These are phyloP conservation scores for Petroica traversi DNA, from an alignment of 2,113 vertebrate genomes.

Conservation along the genomic window DNA sequence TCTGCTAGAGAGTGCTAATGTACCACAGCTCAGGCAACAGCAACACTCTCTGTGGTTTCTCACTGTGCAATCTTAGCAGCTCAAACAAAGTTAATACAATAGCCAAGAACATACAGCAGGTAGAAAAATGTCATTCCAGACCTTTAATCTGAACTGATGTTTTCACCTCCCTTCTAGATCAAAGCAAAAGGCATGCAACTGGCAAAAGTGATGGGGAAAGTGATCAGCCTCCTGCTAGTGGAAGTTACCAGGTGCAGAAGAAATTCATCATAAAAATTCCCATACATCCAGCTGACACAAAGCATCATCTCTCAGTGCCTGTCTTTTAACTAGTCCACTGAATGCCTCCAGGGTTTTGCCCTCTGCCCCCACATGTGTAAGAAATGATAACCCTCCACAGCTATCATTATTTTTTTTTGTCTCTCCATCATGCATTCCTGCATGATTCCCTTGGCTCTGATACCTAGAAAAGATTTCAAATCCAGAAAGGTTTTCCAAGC, in stretches of 20 bases:
- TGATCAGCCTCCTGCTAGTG: neutral
- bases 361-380: neutral
- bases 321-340: neutral
- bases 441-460: neutral
- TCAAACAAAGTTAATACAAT: neutral
- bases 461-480: neutral
- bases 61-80: neutral
- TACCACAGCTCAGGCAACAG: neutral
- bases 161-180: neutral
- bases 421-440: neutral
- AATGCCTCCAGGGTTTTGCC: neutral
- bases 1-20: neutral
- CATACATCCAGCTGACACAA: neutral
- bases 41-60: neutral
- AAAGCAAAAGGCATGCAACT: neutral
- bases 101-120: neutral
- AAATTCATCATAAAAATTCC: neutral
- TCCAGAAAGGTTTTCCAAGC: neutral
- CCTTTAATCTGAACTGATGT: neutral
- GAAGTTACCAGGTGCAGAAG: neutral
- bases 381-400: neutral
- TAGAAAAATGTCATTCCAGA: neutral
- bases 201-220: neutral
- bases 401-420: neutral
- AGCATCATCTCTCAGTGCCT: neutral